Evolutionary conservation across 2,888 invertebrate genomes (phyloP), one percentile per base, ranked within the genome.

Genomic region (Macaria liturata): DNA sequence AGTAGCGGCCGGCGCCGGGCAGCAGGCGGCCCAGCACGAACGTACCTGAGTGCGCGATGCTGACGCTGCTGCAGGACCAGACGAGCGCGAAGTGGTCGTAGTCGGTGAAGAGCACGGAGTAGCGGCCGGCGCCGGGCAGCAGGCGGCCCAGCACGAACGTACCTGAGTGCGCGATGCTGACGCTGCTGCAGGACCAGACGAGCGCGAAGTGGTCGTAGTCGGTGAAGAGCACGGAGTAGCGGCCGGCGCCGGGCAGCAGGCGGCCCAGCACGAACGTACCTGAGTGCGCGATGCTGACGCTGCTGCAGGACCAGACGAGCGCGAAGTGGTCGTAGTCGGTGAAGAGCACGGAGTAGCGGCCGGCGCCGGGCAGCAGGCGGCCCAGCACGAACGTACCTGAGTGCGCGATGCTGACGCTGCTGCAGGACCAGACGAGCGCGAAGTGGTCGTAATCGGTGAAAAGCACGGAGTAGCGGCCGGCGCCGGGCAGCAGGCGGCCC

Each of bases 291-390:
- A 95, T 70, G 51, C 93, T 94, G 64, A 95, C 89, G 80, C 94
- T 95, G 30, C 94, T 93, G 72, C 96, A 96, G 3, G 95, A 95
- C 94, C 95, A 96, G 49, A 96, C 75, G 62, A 96, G 92, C 42
- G 95, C 95, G 82, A 94, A 95, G 73, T 93, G 93, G 0, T 93
- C 92, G 81, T 96, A 96, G 82, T 96, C 96, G 0, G 96, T 95
- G 74, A 94, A 94, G 32, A 96, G 90, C 47, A 96, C 90, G 82
- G 94, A 93, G 86, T 96, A 96, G 64, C 93, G 93, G 0, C 96
- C 96, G 6, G 95, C 94, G 47, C 95, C 95, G 6, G 96, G 96
- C 70, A 96, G 81, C 71, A 95, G 86, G 42, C 95, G 92, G 6
- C 94, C 94, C 55, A 96, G 85, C 30, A 94, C 83, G 73, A 94